Evolutionary conservation across 2,113 vertebrate genomes (phyloP).

Genomic region (Amazona guildingii): DNA sequence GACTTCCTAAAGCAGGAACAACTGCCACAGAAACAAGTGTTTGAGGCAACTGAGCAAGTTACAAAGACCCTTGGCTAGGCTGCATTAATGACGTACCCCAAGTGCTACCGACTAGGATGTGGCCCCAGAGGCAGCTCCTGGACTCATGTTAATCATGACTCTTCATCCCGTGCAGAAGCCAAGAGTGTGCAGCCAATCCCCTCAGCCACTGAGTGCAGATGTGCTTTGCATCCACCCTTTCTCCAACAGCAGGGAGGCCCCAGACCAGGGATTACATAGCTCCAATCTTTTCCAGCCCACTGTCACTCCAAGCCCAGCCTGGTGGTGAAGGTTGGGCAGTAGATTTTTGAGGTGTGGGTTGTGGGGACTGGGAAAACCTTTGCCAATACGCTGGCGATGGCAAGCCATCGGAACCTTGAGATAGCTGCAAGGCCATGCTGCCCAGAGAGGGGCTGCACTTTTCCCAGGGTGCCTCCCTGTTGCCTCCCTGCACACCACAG

Average conservation of each 20-base stretch:
- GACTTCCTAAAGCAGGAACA: not conserved
- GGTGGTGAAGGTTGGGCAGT: not conserved
- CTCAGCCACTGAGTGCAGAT: not conserved
- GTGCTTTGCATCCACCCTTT: not conserved
- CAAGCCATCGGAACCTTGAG: accelerated
- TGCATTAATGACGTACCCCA: not conserved
- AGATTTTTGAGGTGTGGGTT: accelerated
- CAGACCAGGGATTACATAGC: not conserved
- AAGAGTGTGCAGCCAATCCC: accelerated
- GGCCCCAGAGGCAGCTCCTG: not conserved
- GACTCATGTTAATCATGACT: not conserved
- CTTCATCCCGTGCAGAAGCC: not conserved
- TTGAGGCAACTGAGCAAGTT: accelerated
- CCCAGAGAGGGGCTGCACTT: not conserved
- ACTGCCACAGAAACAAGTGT: not conserved
- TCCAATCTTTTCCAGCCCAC: not conserved
- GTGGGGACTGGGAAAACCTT: accelerated
- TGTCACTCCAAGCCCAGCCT: not conserved
- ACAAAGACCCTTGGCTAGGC: not conserved
- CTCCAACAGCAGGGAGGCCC: accelerated
- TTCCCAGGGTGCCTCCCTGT: not conserved
- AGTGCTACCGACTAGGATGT: not conserved
- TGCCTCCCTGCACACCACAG: not conserved
- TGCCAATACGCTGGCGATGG: not conserved
- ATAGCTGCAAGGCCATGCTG: not conserved